A percentile compares a stretch with the other conserved stretches of the same genome.
Conservation (phyloP, 2,113 vertebrate genomes). For the Mobula birostris region DNA sequence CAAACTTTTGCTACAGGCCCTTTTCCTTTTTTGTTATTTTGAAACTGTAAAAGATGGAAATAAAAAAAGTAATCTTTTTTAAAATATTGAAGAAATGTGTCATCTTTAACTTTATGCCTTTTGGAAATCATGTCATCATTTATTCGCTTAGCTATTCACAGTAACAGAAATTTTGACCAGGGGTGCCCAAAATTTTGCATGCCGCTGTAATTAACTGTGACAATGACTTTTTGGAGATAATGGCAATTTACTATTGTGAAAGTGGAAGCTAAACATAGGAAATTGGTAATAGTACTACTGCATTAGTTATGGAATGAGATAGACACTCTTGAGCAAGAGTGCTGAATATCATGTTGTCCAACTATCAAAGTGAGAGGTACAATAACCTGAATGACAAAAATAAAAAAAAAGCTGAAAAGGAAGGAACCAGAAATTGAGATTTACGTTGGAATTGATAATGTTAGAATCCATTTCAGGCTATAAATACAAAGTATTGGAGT, state of each 20-base stretch:
- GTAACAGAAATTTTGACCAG: too few relatives aligned
- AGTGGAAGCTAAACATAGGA: not conserved
- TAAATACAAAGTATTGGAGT: too few relatives aligned
- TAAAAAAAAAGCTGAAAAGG: not conserved
- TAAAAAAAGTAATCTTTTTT: too few relatives aligned
- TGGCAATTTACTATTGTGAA: not conserved
- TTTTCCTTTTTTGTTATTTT: too few relatives aligned
- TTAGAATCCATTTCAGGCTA: not conserved
- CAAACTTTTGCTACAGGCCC: too few relatives aligned
- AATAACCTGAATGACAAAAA: not conserved
- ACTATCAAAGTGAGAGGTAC: not conserved
- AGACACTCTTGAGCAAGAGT: not conserved
- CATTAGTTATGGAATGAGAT: not conserved
- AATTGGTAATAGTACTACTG: not conserved
- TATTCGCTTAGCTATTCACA: too few relatives aligned
- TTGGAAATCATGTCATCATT: too few relatives aligned
- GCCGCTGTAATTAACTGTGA: not conserved
- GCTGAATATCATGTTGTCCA: not conserved
- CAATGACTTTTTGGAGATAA: not conserved
- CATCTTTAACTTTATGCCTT: too few relatives aligned
- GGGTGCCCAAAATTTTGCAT: too few relatives aligned
- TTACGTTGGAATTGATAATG: not conserved
- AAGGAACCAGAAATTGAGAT: not conserved
- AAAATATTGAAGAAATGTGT: too few relatives aligned
- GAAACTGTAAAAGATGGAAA: too few relatives aligned